Evolutionary conservation across 1,140 invertebrate species (phyloP), one percentile per base, ranked within the genome.

Genomic region (Archivesica marissinica): DNA sequence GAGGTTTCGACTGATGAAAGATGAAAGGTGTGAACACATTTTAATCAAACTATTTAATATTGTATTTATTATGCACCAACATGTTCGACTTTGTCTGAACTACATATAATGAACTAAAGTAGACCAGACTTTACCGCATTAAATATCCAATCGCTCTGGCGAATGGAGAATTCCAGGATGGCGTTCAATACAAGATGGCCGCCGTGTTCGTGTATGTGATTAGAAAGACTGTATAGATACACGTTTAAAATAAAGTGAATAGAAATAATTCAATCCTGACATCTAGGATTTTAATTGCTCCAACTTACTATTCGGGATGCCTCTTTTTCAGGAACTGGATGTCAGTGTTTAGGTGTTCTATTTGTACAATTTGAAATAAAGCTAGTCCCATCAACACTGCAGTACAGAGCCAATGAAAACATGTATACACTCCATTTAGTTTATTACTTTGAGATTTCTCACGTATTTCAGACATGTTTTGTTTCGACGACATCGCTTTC

Each of bases 291-390:
- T 50, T 50, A 50, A 11, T 9, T 33, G 3, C 6, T 20, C 6
- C n/a, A 20, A 66, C 61, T 66, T 25, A 66, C 61, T 66, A 2
- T n/a, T 1, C 3, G 1, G 17, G n/a, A 1, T 38, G 23, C 1
- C 15, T 28, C 52, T 47, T 54, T 68, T 56, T 76, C 15, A 84
- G n/a, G 0, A 76, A 23, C n/a, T 66, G 20, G 1, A 84, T 39
- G n/a, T 84, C 82, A 28, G 38, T 15, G 41, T 84, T 84, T 56
- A 84, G 52, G 50, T 77, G 39, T 64, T 76, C 44, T 25, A 84
- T 64, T 56, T 84, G 66, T 35, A 76, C 39, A 23, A 77, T 39
- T 41, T 84, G 72, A 41, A 54, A 84, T 28, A 84, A 66, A 38
- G 82, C n/a, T 11, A 84, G 41, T 77, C 82, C 82, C 35, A 59